A percentile compares a stretch with the other conserved stretches of the same genome.
Evolutionary conservation across 2,113 vertebrate genomes (phyloP).

Genomic region (Pomatorhinus ruficollis): DNA sequence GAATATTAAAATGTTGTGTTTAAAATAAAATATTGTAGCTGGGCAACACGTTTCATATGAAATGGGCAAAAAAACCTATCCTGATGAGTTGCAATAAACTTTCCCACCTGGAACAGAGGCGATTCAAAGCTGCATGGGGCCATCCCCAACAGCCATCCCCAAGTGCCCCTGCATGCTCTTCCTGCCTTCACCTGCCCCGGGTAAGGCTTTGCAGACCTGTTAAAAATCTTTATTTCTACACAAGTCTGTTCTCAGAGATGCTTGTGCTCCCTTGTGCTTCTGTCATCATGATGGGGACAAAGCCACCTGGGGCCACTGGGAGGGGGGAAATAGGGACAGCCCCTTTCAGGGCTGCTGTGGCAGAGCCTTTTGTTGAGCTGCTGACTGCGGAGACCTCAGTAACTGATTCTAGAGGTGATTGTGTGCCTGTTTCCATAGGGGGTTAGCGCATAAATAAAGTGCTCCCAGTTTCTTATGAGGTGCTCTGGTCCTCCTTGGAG

Average conservation of each 20-base stretch:
- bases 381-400: fast-evolving
- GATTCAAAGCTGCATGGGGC: background rate
- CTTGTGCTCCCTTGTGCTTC: background rate
- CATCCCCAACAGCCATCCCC: background rate
- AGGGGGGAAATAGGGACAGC: background rate
- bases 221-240: background rate
- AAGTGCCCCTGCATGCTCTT: background rate
- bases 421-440: background rate
- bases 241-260: fast-evolving
- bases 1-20: background rate
- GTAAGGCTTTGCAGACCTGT: background rate
- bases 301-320: background rate
- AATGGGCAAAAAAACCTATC: background rate
- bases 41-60: background rate
- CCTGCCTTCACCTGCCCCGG: background rate
- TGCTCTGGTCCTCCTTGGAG: background rate
- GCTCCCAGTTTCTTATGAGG: background rate
- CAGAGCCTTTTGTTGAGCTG: background rate
- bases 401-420: background rate
- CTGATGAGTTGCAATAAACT: background rate
- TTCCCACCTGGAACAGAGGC: background rate
- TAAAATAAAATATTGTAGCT: background rate
- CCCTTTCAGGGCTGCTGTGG: background rate
- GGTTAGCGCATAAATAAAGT: background rate
- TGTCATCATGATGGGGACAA: fast-evolving